Evolutionary conservation across 2,888 invertebrate genomes (phyloP), one percentile per base, ranked within the genome.

Genomic region (Philereme transversata): DNA sequence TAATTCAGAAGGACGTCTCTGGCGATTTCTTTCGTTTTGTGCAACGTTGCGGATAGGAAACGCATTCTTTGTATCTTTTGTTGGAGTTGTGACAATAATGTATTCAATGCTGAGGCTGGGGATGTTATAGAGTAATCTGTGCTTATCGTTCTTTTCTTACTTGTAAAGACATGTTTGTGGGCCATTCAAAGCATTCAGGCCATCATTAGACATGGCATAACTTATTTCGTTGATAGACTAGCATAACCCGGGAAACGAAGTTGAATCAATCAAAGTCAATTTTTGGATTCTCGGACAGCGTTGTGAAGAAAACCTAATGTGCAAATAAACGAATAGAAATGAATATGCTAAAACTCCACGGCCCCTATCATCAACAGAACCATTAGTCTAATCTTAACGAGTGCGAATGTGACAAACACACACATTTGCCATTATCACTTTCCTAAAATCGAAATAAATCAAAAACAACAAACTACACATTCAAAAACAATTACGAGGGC

Each of bases 401-500:
- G 40, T 22, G 6, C 40, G 5, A 22, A 22, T 22, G 22, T 22
- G 33, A 52, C 10, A 53, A 48, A 40, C 50, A 41, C 59, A 60
- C 55, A 56, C 61, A 68, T 69, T 67, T 62, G 56, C 56, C 59
- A 51, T 58, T 33, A 53, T 58, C 63, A 64, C 64, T 67, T 72
- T 53, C 64, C 70, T 72, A 70, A 80, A 78, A 79, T 77, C 68
- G 65, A 75, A 78, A 90, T 90, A 90, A 90, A 90, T 90, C 89
- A 90, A 76, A 65, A 68, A 71, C 77, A 83, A 78, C 78, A 82
- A 89, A 88, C 88, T 87, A 76, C 79, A 76, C 85, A 88, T 89
- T 87, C 90, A 88, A 90, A 91, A 91, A 90, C 90, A 90, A 89
- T 90, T 88, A 84, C 84, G 86, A 86, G 88, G 87, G 88, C 86